phyloP scores from a whole-genome alignment of 2,888 invertebrate species.

The Frankliniella intonsa region DNA sequence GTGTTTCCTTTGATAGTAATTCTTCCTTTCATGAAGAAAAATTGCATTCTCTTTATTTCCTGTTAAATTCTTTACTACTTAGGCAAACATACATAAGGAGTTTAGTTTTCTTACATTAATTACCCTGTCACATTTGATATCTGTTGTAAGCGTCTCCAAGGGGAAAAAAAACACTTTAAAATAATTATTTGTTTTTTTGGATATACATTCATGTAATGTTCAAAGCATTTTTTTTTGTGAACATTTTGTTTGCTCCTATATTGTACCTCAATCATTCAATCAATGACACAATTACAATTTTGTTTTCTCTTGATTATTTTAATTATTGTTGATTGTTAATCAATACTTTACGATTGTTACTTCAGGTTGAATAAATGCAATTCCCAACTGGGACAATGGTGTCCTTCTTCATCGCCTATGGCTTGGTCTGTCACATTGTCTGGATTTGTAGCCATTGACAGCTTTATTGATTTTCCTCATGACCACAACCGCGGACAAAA shows the following conservation, averaged over 20 bases:
- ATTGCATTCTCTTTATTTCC: neutral
- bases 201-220: neutral
- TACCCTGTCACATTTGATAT: too few relatives aligned
- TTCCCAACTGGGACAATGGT: too few relatives aligned
- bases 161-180: neutral
- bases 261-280: neutral
- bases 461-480: too few relatives aligned
- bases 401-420: neutral
- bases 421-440: neutral
- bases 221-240: neutral
- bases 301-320: neutral
- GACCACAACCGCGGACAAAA: too few relatives aligned
- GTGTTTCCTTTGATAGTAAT: too few relatives aligned
- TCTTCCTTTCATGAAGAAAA: neutral
- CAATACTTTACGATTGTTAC: neutral
- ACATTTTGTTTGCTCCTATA: neutral
- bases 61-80: neutral
- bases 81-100: too few relatives aligned
- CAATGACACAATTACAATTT: neutral
- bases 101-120: too few relatives aligned
- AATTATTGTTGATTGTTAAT: slow-evolving; percentile 6
- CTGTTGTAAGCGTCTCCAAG: too few relatives aligned
- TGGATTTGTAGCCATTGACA: neutral
- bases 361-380: neutral
- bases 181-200: neutral